Evolutionary conservation across 2,797 vertebrate genomes (phyloP).

Genomic region (Tangara arthus): DNA sequence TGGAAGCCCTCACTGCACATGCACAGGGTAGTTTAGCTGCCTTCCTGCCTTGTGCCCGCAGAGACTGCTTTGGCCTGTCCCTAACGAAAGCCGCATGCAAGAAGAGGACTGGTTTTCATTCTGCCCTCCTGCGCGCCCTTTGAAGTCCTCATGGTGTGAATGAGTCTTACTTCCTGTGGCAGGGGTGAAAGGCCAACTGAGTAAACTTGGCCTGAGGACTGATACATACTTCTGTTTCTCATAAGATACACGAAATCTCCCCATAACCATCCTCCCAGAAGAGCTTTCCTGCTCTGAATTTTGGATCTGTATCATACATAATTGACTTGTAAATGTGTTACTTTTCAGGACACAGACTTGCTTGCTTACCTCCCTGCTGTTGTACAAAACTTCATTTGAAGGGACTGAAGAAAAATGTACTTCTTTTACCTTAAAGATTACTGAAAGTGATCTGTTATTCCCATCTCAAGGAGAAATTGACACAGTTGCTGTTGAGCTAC

Average conservation of each 20-base stretch:
- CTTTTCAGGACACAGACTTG: neutral
- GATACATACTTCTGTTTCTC: conserved; percentile 2
- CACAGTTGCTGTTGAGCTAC: neutral
- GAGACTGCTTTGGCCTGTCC: neutral
- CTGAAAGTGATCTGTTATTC: neutral
- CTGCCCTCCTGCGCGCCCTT: neutral
- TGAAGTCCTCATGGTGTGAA: conserved; percentile 5
- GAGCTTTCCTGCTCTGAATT: neutral
- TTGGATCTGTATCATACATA: neutral
- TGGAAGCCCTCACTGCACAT: neutral
- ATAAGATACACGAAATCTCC: neutral
- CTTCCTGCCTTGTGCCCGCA: conserved; percentile 10
- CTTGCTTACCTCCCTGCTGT: neutral
- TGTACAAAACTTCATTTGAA: neutral
- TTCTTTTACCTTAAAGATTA: neutral
- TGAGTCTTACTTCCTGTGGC: conserved; percentile 45
- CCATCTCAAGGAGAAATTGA: neutral
- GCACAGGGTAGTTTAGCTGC: conserved; percentile 13
- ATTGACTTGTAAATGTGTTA: neutral
- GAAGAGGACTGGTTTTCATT: conserved; percentile 41
- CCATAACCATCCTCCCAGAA: neutral
- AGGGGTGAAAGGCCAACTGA: conserved; percentile 40
- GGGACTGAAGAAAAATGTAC: neutral
- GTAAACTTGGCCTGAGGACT: conserved; percentile 13
- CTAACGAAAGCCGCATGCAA: neutral